These are phyloP conservation scores for Amphiprion percula DNA, from an alignment of 2,113 vertebrate species.

Conservation along the genomic window DNA sequence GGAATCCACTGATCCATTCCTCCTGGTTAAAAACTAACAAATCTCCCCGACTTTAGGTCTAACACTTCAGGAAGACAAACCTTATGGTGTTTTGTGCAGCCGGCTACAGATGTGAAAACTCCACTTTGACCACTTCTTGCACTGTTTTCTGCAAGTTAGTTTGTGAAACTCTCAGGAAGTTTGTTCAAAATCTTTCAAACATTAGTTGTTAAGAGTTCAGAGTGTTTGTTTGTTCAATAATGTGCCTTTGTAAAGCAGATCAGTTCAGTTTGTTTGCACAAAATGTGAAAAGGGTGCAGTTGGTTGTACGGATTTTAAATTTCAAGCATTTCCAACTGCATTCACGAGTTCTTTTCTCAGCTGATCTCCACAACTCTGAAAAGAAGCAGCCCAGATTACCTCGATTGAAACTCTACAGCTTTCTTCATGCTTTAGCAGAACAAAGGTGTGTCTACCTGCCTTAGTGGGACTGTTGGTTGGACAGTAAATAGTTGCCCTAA, in stretches of 20 bases:
- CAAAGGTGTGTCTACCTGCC: constrained; percentile 7
- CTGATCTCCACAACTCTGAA: not conserved
- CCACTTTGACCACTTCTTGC: not conserved
- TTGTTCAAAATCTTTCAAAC: not conserved
- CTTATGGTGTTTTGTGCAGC: too few species aligned
- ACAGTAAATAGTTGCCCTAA: constrained; percentile 1
- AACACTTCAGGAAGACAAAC: too few species aligned
- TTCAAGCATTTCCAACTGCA: not conserved
- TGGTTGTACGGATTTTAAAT: too few species aligned
- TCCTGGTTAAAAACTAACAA: too few species aligned
- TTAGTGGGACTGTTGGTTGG: not conserved
- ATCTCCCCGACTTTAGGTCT: too few species aligned
- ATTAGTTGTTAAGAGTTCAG: not conserved
- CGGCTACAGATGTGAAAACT: too few species aligned
- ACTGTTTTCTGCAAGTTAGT: not conserved
- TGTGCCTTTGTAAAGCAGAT: constrained; percentile 47
- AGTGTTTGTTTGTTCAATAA: constrained; percentile 4
- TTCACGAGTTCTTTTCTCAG: not conserved
- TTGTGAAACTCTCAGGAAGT: constrained; percentile 11
- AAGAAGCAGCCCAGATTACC: not conserved
- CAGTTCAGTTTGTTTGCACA: not conserved
- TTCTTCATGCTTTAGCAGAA: too few species aligned
- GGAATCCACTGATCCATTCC: too few species aligned
- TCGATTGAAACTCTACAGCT: not conserved
- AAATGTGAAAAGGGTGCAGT: not conserved